Percentiles rank a stretch among this genome's conserved stretches.
These are phyloP conservation scores for Eupithecia vulgata DNA, from an alignment of 2,888 invertebrate genomes.

Conservation along the genomic window DNA sequence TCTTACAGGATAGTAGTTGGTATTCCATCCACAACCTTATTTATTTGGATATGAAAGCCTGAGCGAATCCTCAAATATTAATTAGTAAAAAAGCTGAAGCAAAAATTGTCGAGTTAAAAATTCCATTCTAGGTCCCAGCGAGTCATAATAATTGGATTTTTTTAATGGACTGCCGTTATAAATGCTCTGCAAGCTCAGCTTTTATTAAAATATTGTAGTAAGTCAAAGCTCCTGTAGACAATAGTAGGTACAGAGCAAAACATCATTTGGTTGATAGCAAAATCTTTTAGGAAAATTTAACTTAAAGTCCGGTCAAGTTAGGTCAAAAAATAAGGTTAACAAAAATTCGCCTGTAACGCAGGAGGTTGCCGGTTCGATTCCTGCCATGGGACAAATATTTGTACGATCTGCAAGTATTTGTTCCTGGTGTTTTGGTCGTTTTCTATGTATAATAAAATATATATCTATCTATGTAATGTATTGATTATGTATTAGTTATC, in stretches of 20 bases:
- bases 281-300: neutral
- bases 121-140: constrained; percentile 17
- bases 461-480: too few relatives aligned
- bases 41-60: neutral
- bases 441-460: too few relatives aligned
- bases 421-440: too few relatives aligned
- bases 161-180: constrained; percentile 20
- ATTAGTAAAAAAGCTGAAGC: constrained; percentile 19
- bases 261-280: neutral
- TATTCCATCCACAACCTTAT: neutral
- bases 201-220: constrained; percentile 15
- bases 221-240: neutral
- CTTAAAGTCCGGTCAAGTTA: too few relatives aligned
- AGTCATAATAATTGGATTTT: constrained; percentile 21
- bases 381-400: too few relatives aligned
- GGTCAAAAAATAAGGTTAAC: too few relatives aligned
- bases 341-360: too few relatives aligned
- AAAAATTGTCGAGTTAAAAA: constrained; percentile 24
- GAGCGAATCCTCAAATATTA: constrained; percentile 1
- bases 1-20: neutral
- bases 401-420: too few relatives aligned
- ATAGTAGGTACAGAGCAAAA: neutral
- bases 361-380: too few relatives aligned
- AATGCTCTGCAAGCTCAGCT: constrained; percentile 20
- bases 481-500: too few relatives aligned